Base-by-base conservation (phyloP, 2,113 vertebrate genomes). In the Candoia aspera region DNA sequence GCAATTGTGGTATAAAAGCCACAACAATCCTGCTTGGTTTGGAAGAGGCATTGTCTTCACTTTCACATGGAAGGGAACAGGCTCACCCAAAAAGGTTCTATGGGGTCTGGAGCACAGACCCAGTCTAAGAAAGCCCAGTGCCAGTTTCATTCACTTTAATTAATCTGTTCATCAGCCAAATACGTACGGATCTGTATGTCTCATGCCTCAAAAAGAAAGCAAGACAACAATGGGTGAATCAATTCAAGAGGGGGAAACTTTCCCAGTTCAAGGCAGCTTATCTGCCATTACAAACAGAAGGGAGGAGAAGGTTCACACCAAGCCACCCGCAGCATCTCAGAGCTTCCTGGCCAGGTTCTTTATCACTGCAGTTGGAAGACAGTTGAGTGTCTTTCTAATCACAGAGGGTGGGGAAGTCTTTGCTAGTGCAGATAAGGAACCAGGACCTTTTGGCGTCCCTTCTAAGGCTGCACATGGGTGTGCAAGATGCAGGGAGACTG, bases 311-410 rank as follows among this genome's bases (percentile, higher is more conserved):
- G 23, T 62, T 85, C 13, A 29, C 58, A 42, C 1, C 6, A 10
- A 60, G 53, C 37, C 29, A 37, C 58, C 57, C 59, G 23, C 49
- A 33, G 19, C 8, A 17, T 89, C 17, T 42, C 10, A 21, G 79
- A 37, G 49, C 29, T 54, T 68, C 57, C 24, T 53, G 86, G 91
- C 55, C 29, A 92, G 19, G 37, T 49, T 49, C 37, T 1, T 96
- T 97, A 96, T 96, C 96, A 95, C 91, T 95, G 96, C 96, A 60
- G 96, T 96, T 97, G 93, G 96, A 1, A 94, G 96, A 96, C 96
- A 97, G 96, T 96, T 97, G 96, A 1, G 95, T 96, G 96, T 95
- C 96, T 93, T 92, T 88, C 37, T 0, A 0, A 93, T 94, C 0
- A 11, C 93, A 62, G 96, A 96, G 93, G 95, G 96, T 21, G 91